Base-by-base conservation (phyloP, 2,797 vertebrate genomes). In the Enteromius radiatus region DNA sequence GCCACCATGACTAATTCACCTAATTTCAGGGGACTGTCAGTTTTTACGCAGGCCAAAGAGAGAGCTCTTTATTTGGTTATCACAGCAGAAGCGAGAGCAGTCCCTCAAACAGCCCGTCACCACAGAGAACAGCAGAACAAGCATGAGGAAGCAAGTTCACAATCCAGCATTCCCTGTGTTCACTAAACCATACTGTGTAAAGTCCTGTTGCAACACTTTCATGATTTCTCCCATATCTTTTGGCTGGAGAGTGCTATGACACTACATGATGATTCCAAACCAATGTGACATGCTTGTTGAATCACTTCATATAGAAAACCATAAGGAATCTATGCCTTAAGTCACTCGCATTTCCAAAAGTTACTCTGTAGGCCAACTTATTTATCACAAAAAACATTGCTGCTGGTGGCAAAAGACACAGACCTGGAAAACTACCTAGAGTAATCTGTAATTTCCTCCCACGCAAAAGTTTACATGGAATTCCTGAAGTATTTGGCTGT, bases 61-160 rank as follows among this genome's bases (percentile, higher is more conserved):
- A 56, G n/a, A 38, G 23, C 43, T 10, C 47, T 77, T 77, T 68
- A 23, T 76, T 84, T n/a, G 7, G 67, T 81, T 90, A 90, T 93
- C 88, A 87, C 31, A 90, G 91, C 88, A 92, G 94, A 94, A 94
- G 93, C 90, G 91, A 93, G 84, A 86, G 84, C 49, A 21, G 68
- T 75, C 74, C 65, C 31, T 69, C 45, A 77, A 28, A 76, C 21
- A 76, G 52, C 52, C 75, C 71, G 4, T 59, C 69, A 81, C 76
- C 80, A 80, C 81, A 75, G 83, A 87, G 54, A 84, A 12, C 41
- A 76, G 65, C 14, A 54, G 67, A 67, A 56, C 65, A 71, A 41
- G 49, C 79, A 86, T 71, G 76, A 80, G 85, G 73, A 87, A 89
- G 86, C 81, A 78, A 74, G 70, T 21, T 75, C 74, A 47, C 74